These are phyloP conservation scores for Bursaphelenchus okinawaensis DNA, from an alignment of 2,888 invertebrate genomes.

Conservation along the genomic window DNA sequence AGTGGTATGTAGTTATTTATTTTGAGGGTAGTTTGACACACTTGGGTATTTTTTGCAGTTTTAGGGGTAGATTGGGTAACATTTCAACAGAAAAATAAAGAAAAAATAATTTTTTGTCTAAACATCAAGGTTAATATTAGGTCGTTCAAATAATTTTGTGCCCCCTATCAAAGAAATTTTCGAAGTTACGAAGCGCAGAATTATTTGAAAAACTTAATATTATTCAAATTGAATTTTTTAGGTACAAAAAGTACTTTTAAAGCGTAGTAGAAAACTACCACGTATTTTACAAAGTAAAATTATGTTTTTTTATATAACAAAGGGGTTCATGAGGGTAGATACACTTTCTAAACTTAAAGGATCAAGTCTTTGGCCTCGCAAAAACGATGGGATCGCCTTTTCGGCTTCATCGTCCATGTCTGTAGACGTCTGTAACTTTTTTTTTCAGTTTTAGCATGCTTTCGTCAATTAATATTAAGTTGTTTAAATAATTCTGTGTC, in stretches of 20 bases:
- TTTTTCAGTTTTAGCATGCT: background rate
- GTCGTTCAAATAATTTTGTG: no score
- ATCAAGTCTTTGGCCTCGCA: constrained; percentile 26
- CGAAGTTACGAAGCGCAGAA: no score
- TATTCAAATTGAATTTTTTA: no score
- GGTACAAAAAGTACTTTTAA: no score
- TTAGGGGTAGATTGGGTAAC: background rate
- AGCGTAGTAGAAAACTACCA: no score
- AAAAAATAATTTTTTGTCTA: no score
- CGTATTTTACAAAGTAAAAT: no score
- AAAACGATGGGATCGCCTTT: constrained; percentile 21
- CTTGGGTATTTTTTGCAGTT: background rate
- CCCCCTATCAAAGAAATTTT: no score
- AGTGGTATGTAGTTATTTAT: background rate
- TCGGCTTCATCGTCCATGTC: constrained; percentile 15
- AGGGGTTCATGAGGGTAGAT: background rate
- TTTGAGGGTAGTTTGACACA: background rate
- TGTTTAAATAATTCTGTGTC: no score
- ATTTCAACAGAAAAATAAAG: background rate
- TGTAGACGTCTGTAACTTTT: background rate
- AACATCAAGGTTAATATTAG: no score
- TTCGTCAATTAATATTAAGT: background rate
- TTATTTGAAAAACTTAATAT: no score
- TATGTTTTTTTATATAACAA: background rate
- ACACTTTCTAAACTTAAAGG: constrained; percentile 28